phyloP scores from a whole-genome alignment of 2,797 vertebrate species.

The Phrynocephalus forsythii region DNA sequence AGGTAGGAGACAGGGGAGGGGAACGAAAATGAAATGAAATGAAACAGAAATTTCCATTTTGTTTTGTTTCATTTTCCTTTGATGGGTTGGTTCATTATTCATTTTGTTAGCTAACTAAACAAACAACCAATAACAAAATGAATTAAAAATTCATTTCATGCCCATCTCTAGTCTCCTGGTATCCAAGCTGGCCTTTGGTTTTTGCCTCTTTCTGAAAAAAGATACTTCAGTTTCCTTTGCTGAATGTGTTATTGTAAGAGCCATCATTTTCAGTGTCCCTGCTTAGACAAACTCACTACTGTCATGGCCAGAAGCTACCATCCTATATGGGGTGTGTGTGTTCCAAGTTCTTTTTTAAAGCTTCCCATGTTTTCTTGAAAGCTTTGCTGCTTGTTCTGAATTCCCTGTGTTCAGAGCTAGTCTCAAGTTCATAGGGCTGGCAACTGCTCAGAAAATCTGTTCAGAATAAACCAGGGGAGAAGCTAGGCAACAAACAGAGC shows the following conservation, averaged over 20 bases:
- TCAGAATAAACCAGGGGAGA: constrained; percentile 32
- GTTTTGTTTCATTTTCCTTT: too few relatives aligned
- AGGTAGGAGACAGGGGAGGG: too few relatives aligned
- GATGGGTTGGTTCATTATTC: too few relatives aligned
- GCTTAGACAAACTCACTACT: background rate
- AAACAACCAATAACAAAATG: too few relatives aligned
- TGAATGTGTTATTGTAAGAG: background rate
- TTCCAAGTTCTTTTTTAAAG: background rate
- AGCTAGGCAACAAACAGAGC: constrained; percentile 22
- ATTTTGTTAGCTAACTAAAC: too few relatives aligned
- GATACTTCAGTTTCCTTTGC: background rate
- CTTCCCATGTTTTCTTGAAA: background rate
- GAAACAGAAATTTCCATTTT: too few relatives aligned
- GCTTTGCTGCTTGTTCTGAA: constrained; percentile 23
- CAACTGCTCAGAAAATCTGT: constrained; percentile 34
- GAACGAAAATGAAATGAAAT: too few relatives aligned
- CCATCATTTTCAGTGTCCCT: background rate
- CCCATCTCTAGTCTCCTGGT: background rate
- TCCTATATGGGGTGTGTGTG: background rate
- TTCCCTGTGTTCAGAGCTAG: constrained; percentile 14
- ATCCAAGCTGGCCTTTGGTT: background rate
- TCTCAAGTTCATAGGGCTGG: constrained; percentile 20
- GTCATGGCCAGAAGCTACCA: constrained; percentile 4
- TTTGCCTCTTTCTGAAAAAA: background rate
- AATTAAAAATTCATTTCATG: too few relatives aligned